Percentiles rank a stretch among this genome's conserved stretches.
Evolutionary conservation across 2,113 vertebrate species (phyloP).

Genomic region (Carettochelys insculpta): DNA sequence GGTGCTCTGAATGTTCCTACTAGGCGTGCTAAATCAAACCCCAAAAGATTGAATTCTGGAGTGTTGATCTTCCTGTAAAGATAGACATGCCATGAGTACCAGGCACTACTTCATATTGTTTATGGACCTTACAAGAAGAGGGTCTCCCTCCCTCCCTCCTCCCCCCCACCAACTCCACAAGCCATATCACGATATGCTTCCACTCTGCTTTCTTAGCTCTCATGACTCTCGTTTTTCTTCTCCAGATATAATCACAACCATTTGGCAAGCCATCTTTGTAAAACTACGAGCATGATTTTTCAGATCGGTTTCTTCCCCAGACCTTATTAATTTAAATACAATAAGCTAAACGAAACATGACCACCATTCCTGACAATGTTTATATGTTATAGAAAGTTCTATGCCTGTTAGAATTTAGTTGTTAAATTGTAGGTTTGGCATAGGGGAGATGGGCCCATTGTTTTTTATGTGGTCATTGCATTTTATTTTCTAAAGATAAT

Average conservation of each 20-base stretch:
- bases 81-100: too few relatives aligned
- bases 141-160: not conserved
- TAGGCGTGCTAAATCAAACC: too few relatives aligned
- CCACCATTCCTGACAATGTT: slow-evolving; percentile 25
- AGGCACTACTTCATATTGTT: not conserved
- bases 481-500: not conserved
- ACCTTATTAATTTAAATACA: slow-evolving; percentile 15
- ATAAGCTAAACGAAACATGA: slow-evolving; percentile 24
- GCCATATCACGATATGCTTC: not conserved
- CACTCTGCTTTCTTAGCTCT: not conserved
- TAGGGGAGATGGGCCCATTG: not conserved
- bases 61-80: too few relatives aligned
- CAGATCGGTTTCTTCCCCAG: slow-evolving; percentile 22
- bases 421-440: not conserved
- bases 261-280: not conserved
- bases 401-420: not conserved
- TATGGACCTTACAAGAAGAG: not conserved
- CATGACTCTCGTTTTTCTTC: not conserved
- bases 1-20: too few relatives aligned
- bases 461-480: not conserved
- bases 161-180: not conserved
- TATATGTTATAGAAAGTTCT: slow-evolving; percentile 31
- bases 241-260: too few relatives aligned
- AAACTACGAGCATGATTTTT: slow-evolving; percentile 13
- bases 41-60: too few relatives aligned